Conservation (phyloP, 2,797 vertebrate genomes). For the Echiichthys vipera region DNA sequence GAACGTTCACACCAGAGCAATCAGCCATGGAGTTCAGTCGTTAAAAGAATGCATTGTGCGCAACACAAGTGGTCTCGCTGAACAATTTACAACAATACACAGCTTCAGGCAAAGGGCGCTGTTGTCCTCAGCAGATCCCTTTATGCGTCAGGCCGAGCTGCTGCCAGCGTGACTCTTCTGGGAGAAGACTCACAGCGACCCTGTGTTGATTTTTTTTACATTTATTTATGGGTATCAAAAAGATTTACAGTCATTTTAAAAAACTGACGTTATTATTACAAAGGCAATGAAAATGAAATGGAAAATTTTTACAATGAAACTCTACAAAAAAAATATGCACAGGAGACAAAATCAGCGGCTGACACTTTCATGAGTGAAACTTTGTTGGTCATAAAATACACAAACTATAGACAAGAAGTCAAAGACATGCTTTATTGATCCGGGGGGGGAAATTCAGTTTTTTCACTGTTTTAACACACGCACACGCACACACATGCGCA, state of each 20-base stretch:
- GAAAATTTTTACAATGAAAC: conserved; percentile 13
- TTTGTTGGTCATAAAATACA: conserved; percentile 14
- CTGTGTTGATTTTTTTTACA: conserved; percentile 26
- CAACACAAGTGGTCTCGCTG: conserved; percentile 22
- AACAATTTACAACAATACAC: conserved; percentile 33
- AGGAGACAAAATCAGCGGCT: neutral
- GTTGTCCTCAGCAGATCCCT: conserved; percentile 30
- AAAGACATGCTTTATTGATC: too few relatives aligned
- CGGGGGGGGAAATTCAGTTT: too few relatives aligned
- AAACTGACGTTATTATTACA: conserved; percentile 15
- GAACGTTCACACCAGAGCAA: conserved; percentile 41
- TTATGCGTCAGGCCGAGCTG: conserved; percentile 33
- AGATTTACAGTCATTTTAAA: conserved; percentile 1
- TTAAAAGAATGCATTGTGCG: conserved; percentile 41
- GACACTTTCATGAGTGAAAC: neutral
- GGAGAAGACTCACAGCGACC: conserved; percentile 22
- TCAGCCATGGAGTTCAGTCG: conserved; percentile 27
- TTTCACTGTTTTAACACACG: too few relatives aligned
- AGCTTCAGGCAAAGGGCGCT: conserved; percentile 15
- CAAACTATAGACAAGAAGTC: neutral
- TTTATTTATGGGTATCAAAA: conserved; percentile 29
- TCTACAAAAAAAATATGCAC: conserved; percentile 2
- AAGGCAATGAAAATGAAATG: conserved; percentile 28
- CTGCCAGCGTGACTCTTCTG: conserved; percentile 19
- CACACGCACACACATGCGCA: too few relatives aligned